Evolutionary conservation across 2,888 invertebrate genomes (phyloP), one percentile per base, ranked within the genome.

Genomic region (Sphinx pinastri): DNA sequence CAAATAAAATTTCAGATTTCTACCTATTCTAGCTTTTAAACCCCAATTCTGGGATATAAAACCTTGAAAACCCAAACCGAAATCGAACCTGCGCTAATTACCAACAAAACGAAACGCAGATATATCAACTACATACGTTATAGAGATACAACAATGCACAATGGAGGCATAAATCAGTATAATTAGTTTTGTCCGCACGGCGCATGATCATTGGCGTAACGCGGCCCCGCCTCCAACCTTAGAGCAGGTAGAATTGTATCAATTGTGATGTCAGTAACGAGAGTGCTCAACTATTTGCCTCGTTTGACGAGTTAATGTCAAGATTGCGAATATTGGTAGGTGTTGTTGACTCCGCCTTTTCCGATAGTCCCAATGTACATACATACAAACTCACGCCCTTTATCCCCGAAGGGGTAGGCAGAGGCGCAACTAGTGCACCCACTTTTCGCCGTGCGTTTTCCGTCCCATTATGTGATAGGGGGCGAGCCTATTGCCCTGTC

Each of bases 161-260:
- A 97, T 97, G 96, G 97, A 95, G 94, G 96, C 96, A 97, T 97
- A 97, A 97, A 97, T 97, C 97, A 97, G 96, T 96, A 97, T 97
- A 97, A 97, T 97, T 97, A 97, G 97, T 96, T 96, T 95, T 95
- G 93, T 88, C 85, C 85, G 88, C 89, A 92, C 93, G 93, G 90
- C 93, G 95, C 90, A 89, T 89, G 95, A 91, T 95, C 95, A 95
- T 95, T 95, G 95, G 95, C 90, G 92, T 88, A 88, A 78, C 88
- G 88, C 90, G 85, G 82, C 94, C 93, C 94, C 95, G 95, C 95
- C 95, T 94, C 93, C 88, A 86, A 83, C 81, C 84, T 87, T 90
- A 92, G 90, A 90, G 83, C 88, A 86, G 85, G 86, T 84, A 86
- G 88, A 88, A 87, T 85, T 87, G 89, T 88, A 91, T 92, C 91